Percentiles rank a stretch among this genome's conserved stretches.
These are phyloP conservation scores for Potorous gilbertii DNA, from an alignment of 2,797 vertebrate genomes.

Conservation along the genomic window DNA sequence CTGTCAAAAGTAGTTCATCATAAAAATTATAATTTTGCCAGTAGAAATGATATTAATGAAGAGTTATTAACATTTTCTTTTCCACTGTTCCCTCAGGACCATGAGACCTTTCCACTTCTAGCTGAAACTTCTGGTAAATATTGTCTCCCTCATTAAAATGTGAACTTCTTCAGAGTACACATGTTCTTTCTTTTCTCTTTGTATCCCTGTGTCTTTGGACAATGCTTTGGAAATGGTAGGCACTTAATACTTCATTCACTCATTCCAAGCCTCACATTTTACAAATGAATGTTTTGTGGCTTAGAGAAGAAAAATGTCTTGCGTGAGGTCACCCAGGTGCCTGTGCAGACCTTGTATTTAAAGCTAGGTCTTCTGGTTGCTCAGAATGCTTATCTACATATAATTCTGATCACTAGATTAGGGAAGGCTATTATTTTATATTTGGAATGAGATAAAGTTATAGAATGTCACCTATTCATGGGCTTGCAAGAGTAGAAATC, in stretches of 20 bases:
- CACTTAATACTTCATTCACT: background rate
- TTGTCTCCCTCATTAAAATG: background rate
- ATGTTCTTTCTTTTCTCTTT: background rate
- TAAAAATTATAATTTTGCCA: background rate
- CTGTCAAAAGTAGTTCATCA: background rate
- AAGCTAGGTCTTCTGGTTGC: background rate
- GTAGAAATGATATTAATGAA: background rate
- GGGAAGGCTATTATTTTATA: background rate
- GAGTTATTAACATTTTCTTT: background rate
- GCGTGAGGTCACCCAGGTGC: background rate
- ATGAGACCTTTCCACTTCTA: background rate
- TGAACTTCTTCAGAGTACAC: background rate
- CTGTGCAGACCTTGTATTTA: background rate
- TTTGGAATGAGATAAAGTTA: background rate
- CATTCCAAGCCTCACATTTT: background rate
- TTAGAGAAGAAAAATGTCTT: background rate
- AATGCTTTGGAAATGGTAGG: background rate
- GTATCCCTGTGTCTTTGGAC: background rate
- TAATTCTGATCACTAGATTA: background rate
- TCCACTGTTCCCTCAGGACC: background rate
- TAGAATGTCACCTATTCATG: background rate
- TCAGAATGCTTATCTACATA: background rate
- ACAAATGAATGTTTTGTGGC: background rate
- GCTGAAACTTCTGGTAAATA: background rate
- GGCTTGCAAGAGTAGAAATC: background rate